These are phyloP conservation scores for Mastigias papua DNA, from an alignment of 30 jellyfish, hydroid and myxozoan genomes.

Conservation along the genomic window DNA sequence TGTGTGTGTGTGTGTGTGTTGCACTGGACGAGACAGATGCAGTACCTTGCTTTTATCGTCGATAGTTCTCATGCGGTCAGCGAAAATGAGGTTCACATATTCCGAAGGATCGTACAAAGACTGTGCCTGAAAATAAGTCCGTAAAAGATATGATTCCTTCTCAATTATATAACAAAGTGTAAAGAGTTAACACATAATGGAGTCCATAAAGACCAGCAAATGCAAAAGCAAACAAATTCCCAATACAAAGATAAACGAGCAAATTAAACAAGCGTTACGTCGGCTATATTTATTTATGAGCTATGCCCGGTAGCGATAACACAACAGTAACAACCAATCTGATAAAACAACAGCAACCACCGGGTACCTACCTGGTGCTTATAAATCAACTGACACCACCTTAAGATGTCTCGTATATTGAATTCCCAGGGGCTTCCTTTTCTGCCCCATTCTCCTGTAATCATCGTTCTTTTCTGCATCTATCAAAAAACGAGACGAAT, in stretches of 20 bases:
- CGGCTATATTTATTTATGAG: no score
- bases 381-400: conserved; percentile 92
- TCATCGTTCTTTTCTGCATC: conserved; percentile 80
- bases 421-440: conserved; percentile 98
- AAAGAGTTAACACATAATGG: no score
- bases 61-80: conserved; percentile 84
- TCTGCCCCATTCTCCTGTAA: conserved; percentile 78
- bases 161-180: neutral
- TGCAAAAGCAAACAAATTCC: no score
- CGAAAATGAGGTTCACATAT: conserved; percentile 71
- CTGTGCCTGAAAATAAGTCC: neutral
- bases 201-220: no score
- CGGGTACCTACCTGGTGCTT: conserved; percentile 33
- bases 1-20: neutral
- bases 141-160: no score
- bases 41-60: conserved; percentile 82
- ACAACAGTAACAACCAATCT: no score
- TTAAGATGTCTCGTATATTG: conserved; percentile 84
- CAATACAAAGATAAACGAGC: no score
- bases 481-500: neutral
- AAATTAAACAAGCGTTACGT: no score
- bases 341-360: no score
- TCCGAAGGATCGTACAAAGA: conserved; percentile 73
- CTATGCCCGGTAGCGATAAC: no score
- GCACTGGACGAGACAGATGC: neutral